Evolutionary conservation across 1,140 invertebrate genomes (phyloP).

Genomic region (Hesperophylax magnus): DNA sequence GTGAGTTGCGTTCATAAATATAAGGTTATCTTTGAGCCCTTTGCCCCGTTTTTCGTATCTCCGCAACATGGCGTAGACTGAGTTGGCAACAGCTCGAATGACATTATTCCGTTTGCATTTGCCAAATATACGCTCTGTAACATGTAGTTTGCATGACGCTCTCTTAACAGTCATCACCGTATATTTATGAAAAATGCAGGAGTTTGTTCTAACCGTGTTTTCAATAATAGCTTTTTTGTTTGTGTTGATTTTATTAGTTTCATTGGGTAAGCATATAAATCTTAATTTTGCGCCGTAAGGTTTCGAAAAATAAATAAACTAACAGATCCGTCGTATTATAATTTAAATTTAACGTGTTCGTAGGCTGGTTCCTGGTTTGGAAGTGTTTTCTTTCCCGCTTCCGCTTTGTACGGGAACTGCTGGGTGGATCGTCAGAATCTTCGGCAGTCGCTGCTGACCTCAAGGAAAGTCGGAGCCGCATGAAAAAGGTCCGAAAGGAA

Average conservation of each 20-base stretch:
- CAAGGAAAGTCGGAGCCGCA: conserved; percentile 71
- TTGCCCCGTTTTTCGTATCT: conserved; percentile 33
- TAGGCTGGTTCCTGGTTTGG: conserved; percentile 94
- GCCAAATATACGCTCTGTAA: conserved; percentile 38
- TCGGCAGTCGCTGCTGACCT: conserved; percentile 66
- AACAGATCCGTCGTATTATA: not conserved
- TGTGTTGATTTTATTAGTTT: conserved; percentile 49
- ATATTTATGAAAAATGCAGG: conserved; percentile 50
- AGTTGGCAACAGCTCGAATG: conserved; percentile 43
- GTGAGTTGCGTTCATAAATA: conserved; percentile 32
- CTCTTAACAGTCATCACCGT: conserved; percentile 5
- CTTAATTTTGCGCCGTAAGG: too few relatives aligned
- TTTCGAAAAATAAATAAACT: not conserved
- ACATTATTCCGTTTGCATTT: conserved; percentile 37
- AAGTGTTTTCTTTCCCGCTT: conserved; percentile 90
- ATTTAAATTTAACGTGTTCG: conserved; percentile 36
- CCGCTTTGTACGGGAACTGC: conserved; percentile 86
- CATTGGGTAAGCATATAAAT: conserved; percentile 40
- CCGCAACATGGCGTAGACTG: conserved; percentile 44
- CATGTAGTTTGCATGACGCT: conserved; percentile 31
- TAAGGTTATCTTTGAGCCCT: conserved; percentile 47
- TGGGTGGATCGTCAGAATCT: conserved; percentile 78
- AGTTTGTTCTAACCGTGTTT: conserved; percentile 42
- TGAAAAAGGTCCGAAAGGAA: conserved; percentile 74
- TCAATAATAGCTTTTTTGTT: conserved; percentile 45